phyloP scores from a whole-genome alignment of 2,113 vertebrate genomes.

The Apteryx owenii region DNA sequence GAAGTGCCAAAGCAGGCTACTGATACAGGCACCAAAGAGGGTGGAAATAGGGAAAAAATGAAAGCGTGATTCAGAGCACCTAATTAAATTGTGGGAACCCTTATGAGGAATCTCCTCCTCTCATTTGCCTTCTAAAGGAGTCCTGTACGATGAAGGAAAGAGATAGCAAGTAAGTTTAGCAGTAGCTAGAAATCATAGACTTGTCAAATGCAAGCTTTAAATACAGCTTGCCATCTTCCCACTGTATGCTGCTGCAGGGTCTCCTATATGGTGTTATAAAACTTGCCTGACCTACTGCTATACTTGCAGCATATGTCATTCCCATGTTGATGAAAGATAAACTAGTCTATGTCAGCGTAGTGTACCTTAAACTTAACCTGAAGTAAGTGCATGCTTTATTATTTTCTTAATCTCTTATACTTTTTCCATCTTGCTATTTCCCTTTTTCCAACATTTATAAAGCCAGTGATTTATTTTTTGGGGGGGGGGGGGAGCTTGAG shows the following conservation, averaged over 20 bases:
- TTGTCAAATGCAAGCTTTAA: rapidly evolving
- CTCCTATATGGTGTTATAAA: not conserved
- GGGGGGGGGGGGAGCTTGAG: not conserved
- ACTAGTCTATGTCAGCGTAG: too few relatives aligned
- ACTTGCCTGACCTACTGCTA: not conserved
- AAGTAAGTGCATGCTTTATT: not conserved
- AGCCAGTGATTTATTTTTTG: too few relatives aligned
- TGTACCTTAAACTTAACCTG: not conserved
- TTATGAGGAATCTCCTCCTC: not conserved
- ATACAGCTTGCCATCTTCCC: too few relatives aligned
- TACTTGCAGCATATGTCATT: too few relatives aligned
- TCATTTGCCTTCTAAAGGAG: not conserved
- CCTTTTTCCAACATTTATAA: not conserved
- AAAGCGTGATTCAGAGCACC: not conserved
- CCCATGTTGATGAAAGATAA: not conserved
- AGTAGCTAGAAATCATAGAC: not conserved
- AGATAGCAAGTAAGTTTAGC: not conserved
- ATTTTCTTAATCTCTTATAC: not conserved
- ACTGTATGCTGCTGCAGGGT: rapidly evolving
- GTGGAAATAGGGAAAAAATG: not conserved
- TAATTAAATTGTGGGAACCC: not conserved
- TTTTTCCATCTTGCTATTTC: not conserved
- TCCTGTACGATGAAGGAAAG: not conserved
- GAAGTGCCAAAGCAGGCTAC: too few relatives aligned
- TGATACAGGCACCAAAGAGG: not conserved